Percentiles rank a stretch among this genome's conserved stretches.
These are phyloP conservation scores for Cheumatopsyche charites DNA, from an alignment of 1,140 invertebrate genomes.

Conservation along the genomic window DNA sequence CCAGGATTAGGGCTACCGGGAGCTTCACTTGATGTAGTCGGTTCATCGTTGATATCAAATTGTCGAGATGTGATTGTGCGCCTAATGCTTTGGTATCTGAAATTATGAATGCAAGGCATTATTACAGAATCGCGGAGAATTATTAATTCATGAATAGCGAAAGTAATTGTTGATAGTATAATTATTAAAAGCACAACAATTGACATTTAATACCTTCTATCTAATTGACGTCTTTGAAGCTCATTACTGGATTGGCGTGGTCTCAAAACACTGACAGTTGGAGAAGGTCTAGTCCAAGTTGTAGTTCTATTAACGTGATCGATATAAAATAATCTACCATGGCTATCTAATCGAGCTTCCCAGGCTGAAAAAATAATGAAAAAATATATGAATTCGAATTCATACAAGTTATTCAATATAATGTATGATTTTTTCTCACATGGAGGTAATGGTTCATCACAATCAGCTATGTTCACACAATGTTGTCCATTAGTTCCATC, in stretches of 20 bases:
- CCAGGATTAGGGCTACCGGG: slow-evolving; percentile 29
- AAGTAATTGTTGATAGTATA: background rate
- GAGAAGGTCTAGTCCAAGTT: slow-evolving; percentile 87
- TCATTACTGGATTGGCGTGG: slow-evolving; percentile 65
- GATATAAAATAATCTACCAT: slow-evolving; percentile 91
- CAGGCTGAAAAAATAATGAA: slow-evolving; percentile 67
- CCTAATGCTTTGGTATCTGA: slow-evolving; percentile 83
- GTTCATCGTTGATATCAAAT: slow-evolving; percentile 52
- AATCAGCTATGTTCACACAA: slow-evolving; percentile 61
- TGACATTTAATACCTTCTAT: slow-evolving; percentile 68
- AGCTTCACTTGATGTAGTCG: slow-evolving; percentile 46
- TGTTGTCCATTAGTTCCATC: slow-evolving; percentile 39
- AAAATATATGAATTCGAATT: background rate
- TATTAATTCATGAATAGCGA: background rate
- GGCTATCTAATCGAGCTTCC: slow-evolving; percentile 92
- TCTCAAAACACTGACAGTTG: slow-evolving; percentile 59
- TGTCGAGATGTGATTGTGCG: slow-evolving; percentile 75
- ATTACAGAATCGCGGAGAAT: no score
- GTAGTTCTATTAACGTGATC: slow-evolving; percentile 92
- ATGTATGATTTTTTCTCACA: slow-evolving; percentile 36
- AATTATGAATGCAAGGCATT: slow-evolving; percentile 44
- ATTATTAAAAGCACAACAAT: background rate
- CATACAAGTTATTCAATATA: background rate
- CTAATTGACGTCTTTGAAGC: slow-evolving; percentile 77
- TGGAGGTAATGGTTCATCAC: slow-evolving; percentile 83